Conservation (phyloP, 2,797 vertebrate genomes). For the Clarias pachynema region DNA sequence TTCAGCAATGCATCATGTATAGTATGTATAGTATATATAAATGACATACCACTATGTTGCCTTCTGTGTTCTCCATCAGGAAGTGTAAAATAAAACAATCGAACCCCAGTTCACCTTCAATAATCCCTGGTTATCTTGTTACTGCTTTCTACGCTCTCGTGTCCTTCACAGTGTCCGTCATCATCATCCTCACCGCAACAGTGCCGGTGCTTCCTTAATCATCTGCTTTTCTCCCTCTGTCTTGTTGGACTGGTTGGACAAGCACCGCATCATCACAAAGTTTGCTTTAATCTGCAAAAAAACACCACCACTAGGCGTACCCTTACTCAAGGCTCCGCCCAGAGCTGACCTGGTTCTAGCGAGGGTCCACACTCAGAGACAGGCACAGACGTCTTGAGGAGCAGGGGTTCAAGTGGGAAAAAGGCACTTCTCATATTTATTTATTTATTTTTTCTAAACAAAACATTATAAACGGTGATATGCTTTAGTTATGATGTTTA, state of each 20-base stretch:
- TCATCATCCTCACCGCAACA: not conserved
- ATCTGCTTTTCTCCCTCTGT: not conserved
- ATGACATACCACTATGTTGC: slow-evolving; percentile 7
- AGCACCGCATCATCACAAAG: not conserved
- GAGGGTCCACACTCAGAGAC: not conserved
- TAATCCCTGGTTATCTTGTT: no score
- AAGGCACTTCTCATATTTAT: no score
- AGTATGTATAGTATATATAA: not conserved
- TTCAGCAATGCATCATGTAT: not conserved
- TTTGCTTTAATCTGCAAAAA: slow-evolving; percentile 20
- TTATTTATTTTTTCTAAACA: no score
- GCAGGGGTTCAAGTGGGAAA: no score
- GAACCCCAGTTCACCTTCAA: not conserved
- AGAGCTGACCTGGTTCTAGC: not conserved
- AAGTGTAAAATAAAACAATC: not conserved
- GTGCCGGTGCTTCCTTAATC: not conserved
- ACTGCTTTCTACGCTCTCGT: not conserved
- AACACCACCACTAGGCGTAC: not conserved
- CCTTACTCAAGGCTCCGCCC: not conserved
- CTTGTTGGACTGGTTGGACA: slow-evolving; percentile 52
- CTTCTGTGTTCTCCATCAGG: slow-evolving; percentile 29
- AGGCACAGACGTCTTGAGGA: no score
- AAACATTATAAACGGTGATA: no score
- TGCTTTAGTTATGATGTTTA: no score
- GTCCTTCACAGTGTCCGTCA: not conserved